Percentiles rank a stretch among this genome's conserved stretches.
Evolutionary conservation across 2,113 vertebrate species (phyloP).

Genomic region (Otocyon megalotis): DNA sequence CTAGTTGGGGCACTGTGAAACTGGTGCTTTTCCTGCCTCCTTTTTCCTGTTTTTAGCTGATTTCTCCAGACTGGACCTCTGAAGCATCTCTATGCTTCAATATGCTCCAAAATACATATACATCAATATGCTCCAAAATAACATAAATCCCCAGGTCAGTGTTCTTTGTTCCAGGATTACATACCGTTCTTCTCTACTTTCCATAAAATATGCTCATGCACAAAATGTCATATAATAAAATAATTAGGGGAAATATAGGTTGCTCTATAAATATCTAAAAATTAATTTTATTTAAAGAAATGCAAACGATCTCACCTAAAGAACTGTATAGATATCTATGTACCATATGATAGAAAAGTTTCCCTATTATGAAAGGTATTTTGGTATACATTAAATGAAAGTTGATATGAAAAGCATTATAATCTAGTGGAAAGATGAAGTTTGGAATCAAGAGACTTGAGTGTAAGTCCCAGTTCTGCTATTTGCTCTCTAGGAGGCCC

Average conservation of each 20-base stretch:
- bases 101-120: not conserved
- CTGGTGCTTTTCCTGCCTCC: not conserved
- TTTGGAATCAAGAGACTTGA: not conserved
- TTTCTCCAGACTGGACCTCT: not conserved
- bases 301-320: not conserved
- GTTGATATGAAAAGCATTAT: not conserved
- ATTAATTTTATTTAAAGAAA: slow-evolving; percentile 20
- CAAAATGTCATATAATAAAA: not conserved
- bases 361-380: not conserved
- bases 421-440: slow-evolving; percentile 8
- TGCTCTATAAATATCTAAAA: not conserved
- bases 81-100: not conserved
- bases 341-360: not conserved
- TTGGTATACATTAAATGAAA: not conserved
- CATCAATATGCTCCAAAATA: not conserved
- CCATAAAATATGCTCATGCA: not conserved
- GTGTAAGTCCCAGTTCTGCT: not conserved
- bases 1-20: not conserved
- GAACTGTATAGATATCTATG: not conserved
- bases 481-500: not conserved
- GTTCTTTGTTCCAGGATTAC: not conserved
- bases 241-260: not conserved
- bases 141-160: not conserved
- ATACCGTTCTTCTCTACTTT: not conserved
- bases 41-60: not conserved